Conservation (phyloP, 2,113 vertebrate genomes). For the Pimephales promelas region DNA sequence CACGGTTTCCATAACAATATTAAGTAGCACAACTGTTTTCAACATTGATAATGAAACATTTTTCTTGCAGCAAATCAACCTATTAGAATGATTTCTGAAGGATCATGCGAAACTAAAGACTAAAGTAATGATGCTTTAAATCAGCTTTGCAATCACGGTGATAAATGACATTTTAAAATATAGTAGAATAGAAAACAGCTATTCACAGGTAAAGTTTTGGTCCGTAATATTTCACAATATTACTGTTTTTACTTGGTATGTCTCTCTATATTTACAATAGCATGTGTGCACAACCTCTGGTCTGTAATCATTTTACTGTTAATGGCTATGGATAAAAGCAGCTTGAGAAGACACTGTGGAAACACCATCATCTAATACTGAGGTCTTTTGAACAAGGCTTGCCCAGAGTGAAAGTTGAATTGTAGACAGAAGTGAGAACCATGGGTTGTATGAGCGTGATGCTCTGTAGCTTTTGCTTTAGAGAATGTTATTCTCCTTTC, state of each 20-base stretch:
- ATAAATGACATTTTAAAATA: neutral
- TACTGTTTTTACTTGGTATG: too few species aligned
- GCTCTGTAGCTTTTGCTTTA: slow-evolving; percentile 5
- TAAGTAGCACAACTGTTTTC: neutral
- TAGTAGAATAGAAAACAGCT: neutral
- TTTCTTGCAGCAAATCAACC: neutral
- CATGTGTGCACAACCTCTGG: neutral
- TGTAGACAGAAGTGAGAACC: neutral
- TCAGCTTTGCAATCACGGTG: neutral
- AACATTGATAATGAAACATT: neutral
- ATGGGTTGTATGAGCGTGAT: slow-evolving; percentile 1
- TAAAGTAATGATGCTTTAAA: neutral
- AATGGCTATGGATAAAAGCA: neutral
- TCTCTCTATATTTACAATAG: neutral
- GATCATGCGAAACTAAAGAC: neutral
- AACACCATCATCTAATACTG: neutral
- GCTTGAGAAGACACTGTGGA: neutral
- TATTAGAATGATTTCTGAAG: neutral
- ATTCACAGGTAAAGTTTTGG: too few species aligned
- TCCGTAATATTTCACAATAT: too few species aligned
- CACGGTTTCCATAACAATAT: neutral
- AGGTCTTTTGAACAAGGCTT: slow-evolving; percentile 2
- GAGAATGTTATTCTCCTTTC: neutral
- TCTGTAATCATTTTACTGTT: neutral
- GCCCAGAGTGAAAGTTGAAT: slow-evolving; percentile 1